Base-by-base conservation (phyloP, 2,888 invertebrate genomes). In the Cheilosia scutellata region DNA sequence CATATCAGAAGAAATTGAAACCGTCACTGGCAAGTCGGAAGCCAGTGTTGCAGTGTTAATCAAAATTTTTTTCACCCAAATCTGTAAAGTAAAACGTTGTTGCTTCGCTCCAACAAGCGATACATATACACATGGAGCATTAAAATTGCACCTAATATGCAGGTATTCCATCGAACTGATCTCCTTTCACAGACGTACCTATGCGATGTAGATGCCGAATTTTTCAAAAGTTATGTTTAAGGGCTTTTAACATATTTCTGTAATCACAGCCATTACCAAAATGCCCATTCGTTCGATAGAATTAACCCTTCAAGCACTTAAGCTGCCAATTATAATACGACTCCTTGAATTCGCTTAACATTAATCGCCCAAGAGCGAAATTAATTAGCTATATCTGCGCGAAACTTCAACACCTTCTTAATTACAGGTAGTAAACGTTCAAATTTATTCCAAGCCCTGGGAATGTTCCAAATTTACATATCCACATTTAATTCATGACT, bases 321-420 rank as follows among this genome's bases (percentile, higher is more conserved):
- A 47, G 33, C 37, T 47, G 0, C n/a, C 33, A 58, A 58, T 71
- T 49, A n/a, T 16, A 68, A 29, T 4, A 13, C 20, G n/a, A 20
- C 40, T 20, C 4, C 2, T 11, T 40, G 13, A 42, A 60, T 51
- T 53, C 29, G 51, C 31, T 42, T 37, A 58, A 31, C 51, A 60
- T 49, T 53, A 62, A 70, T 70, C 58, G 74, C 70, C 83, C 65
- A 47, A n/a, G 44, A 84, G 63, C 79, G 7, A 37, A 79, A 70
- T 79, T 63, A 79, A 53, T 78, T 51, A 78, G 47, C 60, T 49
- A 29, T 51, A 13, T 11, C 37, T 9, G 20, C 20, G 51, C 42
- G 49, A 71, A 82, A 31, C 62, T 62, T 86, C 82, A 77, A 68
- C 86, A 86, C 82, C 72, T 77, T 77, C 71, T 72, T 86, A 86